Conservation (phyloP, 1,140 invertebrate genomes). For the Drosophila leontia region DNA sequence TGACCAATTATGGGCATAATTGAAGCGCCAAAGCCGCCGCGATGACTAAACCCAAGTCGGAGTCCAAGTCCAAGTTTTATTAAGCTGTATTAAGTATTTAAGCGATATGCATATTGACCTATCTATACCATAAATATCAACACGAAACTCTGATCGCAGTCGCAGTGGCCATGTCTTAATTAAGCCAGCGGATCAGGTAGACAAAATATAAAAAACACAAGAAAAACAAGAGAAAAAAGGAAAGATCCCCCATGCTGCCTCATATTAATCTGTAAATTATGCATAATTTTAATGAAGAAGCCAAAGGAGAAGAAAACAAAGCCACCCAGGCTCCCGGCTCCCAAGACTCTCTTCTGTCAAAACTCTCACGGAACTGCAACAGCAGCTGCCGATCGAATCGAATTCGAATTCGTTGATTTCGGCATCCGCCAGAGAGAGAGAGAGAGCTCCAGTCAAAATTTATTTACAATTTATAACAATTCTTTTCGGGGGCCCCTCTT, state of each 20-base stretch:
- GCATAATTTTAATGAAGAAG: constrained; percentile 70
- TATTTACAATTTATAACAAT: constrained; percentile 82
- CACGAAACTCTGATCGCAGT: constrained; percentile 55
- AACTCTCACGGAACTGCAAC: constrained; percentile 57
- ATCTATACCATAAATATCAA: constrained; percentile 79
- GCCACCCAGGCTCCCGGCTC: constrained; percentile 56
- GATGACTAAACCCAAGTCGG: constrained; percentile 41
- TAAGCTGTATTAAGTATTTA: constrained; percentile 65
- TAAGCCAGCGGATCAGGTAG: constrained; percentile 52
- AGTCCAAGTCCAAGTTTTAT: constrained; percentile 46
- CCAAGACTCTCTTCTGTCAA: constrained; percentile 32
- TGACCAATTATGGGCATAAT: constrained; percentile 81
- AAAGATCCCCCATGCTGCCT: constrained; percentile 39
- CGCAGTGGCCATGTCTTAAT: constrained; percentile 32
- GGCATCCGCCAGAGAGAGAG: constrained; percentile 11
- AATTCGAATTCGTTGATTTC: constrained; percentile 45
- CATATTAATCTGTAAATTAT: constrained; percentile 77
- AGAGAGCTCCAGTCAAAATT: constrained; percentile 48
- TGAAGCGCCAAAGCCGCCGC: constrained; percentile 63
- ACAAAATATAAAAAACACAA: neutral
- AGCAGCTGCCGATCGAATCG: constrained; percentile 24
- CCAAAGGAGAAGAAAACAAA: constrained; percentile 16
- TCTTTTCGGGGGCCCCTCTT: constrained; percentile 48
- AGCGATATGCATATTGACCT: constrained; percentile 78
- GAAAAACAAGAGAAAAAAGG: neutral